Conservation (phyloP, 2,888 invertebrate species). For the Drosophila lutescens region DNA sequence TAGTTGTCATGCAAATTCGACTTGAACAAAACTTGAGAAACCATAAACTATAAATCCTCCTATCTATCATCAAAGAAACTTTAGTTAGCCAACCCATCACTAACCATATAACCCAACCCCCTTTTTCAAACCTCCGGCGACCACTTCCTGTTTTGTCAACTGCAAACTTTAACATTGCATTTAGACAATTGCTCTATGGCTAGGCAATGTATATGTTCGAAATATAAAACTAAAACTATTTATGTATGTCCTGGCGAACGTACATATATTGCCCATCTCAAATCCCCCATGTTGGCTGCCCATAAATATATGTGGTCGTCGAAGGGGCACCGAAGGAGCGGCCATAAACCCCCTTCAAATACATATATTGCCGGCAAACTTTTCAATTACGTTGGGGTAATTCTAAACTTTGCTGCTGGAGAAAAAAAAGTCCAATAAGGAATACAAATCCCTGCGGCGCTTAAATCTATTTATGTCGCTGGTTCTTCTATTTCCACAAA, state of each 20-base stretch:
- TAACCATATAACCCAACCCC: not conserved
- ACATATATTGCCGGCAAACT: slow-evolving; percentile 46
- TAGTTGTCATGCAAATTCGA: slow-evolving; percentile 27
- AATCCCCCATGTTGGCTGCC: slow-evolving; percentile 32
- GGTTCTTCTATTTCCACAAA: slow-evolving; percentile 26
- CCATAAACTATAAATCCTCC: slow-evolving; percentile 42
- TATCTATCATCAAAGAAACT: slow-evolving; percentile 45
- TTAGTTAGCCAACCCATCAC: slow-evolving; percentile 10
- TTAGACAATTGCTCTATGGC: slow-evolving; percentile 38
- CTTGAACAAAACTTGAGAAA: slow-evolving; percentile 35
- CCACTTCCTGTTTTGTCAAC: slow-evolving; percentile 46
- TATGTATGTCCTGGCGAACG: slow-evolving; percentile 8
- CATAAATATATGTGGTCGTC: slow-evolving; percentile 29
- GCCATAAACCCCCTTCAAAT: slow-evolving; percentile 5
- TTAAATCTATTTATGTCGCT: slow-evolving; percentile 66
- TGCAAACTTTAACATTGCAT: slow-evolving; percentile 47
- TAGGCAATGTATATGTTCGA: not conserved
- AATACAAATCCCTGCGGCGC: slow-evolving; percentile 66
- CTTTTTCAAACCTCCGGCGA: slow-evolving; percentile 3
- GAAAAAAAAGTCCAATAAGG: slow-evolving; percentile 58
- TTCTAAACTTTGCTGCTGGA: slow-evolving; percentile 58
- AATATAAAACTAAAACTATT: slow-evolving; percentile 39
- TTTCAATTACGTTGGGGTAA: slow-evolving; percentile 68
- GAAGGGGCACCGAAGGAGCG: not conserved
- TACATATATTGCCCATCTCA: slow-evolving; percentile 5